Evolutionary conservation across 2,113 vertebrate genomes (phyloP).

Genomic region (Cyanocitta stelleri): DNA sequence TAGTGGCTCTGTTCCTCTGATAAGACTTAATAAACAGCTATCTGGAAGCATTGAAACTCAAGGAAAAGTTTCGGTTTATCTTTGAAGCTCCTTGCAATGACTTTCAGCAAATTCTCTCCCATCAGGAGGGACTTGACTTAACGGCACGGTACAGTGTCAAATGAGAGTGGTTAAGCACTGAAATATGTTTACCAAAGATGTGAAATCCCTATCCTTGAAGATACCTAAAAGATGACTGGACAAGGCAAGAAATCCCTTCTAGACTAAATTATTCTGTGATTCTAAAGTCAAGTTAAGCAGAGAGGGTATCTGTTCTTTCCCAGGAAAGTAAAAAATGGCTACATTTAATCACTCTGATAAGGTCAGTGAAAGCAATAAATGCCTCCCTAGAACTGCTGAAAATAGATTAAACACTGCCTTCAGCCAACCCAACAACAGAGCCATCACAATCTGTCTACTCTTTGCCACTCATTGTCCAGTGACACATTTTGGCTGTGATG

Average conservation of each 20-base stretch:
- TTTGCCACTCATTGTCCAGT: neutral
- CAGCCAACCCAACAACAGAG: neutral
- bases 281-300: neutral
- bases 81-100: no score
- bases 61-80: no score
- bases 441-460: neutral
- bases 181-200: neutral
- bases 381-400: neutral
- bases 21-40: no score
- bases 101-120: no score
- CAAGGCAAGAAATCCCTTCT: neutral
- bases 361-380: neutral
- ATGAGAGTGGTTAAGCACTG: neutral
- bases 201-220: neutral
- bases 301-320: neutral
- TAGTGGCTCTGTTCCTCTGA: no score
- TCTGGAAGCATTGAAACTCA: no score
- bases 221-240: neutral
- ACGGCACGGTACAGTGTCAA: no score
- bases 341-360: neutral
- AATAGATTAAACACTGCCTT: neutral
- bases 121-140: no score
- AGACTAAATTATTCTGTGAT: neutral
- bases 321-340: neutral
- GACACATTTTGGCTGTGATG: neutral